phyloP scores from a whole-genome alignment of 2,113 vertebrate species.

The Promerops cafer region DNA sequence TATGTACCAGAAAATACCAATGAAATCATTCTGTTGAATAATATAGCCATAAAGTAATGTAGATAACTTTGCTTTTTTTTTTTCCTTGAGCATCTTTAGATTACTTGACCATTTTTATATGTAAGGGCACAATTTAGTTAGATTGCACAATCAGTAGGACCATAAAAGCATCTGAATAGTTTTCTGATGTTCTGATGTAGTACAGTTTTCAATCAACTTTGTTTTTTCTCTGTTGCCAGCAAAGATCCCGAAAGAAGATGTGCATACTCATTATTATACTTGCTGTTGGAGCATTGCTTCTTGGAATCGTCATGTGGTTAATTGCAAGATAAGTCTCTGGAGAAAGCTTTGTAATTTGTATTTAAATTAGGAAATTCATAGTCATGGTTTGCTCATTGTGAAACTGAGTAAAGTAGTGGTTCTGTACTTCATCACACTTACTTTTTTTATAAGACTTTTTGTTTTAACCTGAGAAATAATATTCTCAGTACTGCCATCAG shows the following conservation, averaged over 20 bases:
- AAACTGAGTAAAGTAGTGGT: conserved; percentile 44
- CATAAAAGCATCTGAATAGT: not conserved
- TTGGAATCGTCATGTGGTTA: conserved; percentile 81
- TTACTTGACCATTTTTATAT: not conserved
- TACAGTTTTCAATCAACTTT: not conserved
- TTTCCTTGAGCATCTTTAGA: not conserved
- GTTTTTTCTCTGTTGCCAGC: conserved; percentile 60
- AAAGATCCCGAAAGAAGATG: conserved; percentile 91
- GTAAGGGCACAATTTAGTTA: not conserved
- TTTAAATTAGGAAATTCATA: conserved; percentile 29
- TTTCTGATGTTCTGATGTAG: not conserved
- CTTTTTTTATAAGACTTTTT: not conserved
- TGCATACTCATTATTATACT: conserved; percentile 85
- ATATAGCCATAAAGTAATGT: not conserved
- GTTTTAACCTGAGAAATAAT: not conserved
- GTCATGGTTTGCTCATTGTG: conserved; percentile 33
- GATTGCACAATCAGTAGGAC: not conserved
- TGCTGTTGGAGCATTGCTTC: conserved; percentile 64
- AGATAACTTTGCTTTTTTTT: not conserved
- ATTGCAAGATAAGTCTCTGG: not conserved
- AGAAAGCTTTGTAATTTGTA: not conserved
- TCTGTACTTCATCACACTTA: conserved; percentile 39
- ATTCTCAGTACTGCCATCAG: not conserved
- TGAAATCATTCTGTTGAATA: not conserved
- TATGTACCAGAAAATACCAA: not conserved